Base-by-base conservation (phyloP, 2,888 invertebrate species). In the Zygogramma bicolorata region DNA sequence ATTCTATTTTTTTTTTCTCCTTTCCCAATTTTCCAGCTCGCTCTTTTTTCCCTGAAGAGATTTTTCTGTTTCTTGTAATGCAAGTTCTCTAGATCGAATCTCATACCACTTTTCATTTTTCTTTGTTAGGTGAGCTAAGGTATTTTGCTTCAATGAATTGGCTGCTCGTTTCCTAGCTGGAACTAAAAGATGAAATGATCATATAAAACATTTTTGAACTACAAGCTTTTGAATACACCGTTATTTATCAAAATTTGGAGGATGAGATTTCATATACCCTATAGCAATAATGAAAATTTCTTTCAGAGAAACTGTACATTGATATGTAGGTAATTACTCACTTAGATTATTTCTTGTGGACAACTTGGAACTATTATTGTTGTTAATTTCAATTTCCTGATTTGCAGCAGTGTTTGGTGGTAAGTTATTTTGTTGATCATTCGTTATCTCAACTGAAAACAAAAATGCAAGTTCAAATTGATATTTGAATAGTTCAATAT, bases 91-190 rank as follows among this genome's bases (percentile, higher is more conserved):
- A 38, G 34, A 34, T 38, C 61, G 61, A 61, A 61, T 20, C 34
- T 60, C 60, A 60, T 31, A 60, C 60, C 60, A 60, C 34, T 34
- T 60, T 20, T 60, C 60, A 60, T 60, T 60, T 60, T 60, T 60
- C 60, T 60, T 60, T 31, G 60, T 34, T 60, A 60, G 34, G 29
- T 61, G n/a, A 20, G 61, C 38, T 38, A 61, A 61, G 18, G 61
- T 61, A 34, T 31, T 18, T 31, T 61, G 61, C 38, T 61, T 61
- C 22, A 61, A 61, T 34, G 38, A 61, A 61, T 22, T 61, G 38
- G 61, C 61, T 8, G 61, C 61, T 18, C 61, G 34, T 22, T 38
- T 61, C 38, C 61, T 61, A 61, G 61, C 38, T 18, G 61, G 61
- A 6, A 38, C 61, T 61, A 22, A 61, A 61, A 38, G 10, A 18